phyloP scores from a whole-genome alignment of 2,797 vertebrate species.

The Podargus strigoides region DNA sequence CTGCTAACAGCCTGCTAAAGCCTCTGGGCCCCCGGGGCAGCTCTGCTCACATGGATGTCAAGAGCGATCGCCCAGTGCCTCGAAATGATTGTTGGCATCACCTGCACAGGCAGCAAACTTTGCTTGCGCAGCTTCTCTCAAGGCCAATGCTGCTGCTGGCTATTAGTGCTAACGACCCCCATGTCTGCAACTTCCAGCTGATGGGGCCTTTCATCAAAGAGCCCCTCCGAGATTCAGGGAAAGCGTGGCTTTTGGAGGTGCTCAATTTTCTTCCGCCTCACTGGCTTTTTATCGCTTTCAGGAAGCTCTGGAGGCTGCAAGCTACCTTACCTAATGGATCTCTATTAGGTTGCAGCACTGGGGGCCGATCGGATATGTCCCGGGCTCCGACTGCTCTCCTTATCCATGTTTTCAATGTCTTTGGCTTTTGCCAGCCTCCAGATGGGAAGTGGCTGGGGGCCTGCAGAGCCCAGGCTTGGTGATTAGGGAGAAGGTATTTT shows the following conservation, averaged over 20 bases:
- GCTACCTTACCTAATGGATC: slow-evolving; percentile 34
- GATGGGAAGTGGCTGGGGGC: neutral
- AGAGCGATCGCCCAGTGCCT: neutral
- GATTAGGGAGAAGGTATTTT: neutral
- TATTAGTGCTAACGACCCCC: slow-evolving; percentile 8
- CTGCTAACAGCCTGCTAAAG: slow-evolving; percentile 13
- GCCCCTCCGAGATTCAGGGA: neutral
- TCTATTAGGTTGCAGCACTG: slow-evolving; percentile 4
- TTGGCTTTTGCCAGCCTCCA: neutral
- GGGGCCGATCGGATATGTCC: neutral
- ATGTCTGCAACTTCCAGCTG: neutral
- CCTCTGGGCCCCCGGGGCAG: neutral
- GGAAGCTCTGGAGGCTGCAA: slow-evolving; percentile 8
- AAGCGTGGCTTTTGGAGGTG: neutral
- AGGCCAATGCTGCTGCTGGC: neutral
- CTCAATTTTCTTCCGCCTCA: neutral
- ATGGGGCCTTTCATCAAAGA: neutral
- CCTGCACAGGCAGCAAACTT: slow-evolving; percentile 45
- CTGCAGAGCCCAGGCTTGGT: neutral
- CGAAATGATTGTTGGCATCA: slow-evolving; percentile 7
- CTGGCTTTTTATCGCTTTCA: slow-evolving; percentile 3
- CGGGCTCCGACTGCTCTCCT: neutral
- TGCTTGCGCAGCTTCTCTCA: neutral
- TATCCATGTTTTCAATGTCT: neutral
- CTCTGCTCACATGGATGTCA: neutral